phyloP scores from a whole-genome alignment of 1,140 invertebrate species.

The Rhagoletis zephyria region DNA sequence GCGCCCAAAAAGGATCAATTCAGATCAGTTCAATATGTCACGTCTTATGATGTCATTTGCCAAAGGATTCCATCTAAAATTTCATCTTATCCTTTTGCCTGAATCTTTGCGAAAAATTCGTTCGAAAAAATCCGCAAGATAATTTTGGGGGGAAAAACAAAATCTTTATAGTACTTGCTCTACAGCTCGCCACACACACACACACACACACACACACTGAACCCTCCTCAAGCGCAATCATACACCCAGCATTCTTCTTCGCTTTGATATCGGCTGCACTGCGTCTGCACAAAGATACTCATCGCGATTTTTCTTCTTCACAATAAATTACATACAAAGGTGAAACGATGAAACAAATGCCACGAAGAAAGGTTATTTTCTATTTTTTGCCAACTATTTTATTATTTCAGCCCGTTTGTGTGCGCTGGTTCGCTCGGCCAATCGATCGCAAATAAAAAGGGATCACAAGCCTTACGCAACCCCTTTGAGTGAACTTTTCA shows the following conservation, averaged over 20 bases:
- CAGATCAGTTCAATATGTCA: constrained; percentile 63
- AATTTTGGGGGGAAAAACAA: background rate
- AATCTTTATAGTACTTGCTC: constrained; percentile 2
- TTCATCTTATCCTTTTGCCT: constrained; percentile 16
- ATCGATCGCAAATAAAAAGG: background rate
- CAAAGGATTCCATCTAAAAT: constrained; percentile 62
- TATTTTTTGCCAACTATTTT: background rate
- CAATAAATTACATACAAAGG: constrained; percentile 70
- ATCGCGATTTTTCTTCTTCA: constrained; percentile 64
- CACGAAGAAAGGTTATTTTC: constrained; percentile 7
- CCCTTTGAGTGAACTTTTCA: constrained; percentile 6
- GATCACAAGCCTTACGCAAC: constrained; percentile 50
- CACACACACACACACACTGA: constrained; percentile 58
- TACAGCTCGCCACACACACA: constrained; percentile 54
- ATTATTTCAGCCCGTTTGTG: constrained; percentile 27
- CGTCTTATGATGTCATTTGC: constrained; percentile 63
- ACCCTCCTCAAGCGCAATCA: constrained; percentile 56
- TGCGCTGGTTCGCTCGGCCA: no score
- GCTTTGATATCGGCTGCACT: background rate
- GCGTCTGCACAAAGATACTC: constrained; percentile 38
- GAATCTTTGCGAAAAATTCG: constrained; percentile 22
- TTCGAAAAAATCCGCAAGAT: constrained; percentile 10
- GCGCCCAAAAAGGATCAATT: constrained; percentile 41
- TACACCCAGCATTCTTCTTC: background rate
- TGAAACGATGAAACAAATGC: constrained; percentile 69